Percentiles rank a stretch among this genome's conserved stretches.
These are phyloP conservation scores for Trachythela sp. DNA, from an alignment of 64 coral and sea anemone genomes.

Conservation along the genomic window DNA sequence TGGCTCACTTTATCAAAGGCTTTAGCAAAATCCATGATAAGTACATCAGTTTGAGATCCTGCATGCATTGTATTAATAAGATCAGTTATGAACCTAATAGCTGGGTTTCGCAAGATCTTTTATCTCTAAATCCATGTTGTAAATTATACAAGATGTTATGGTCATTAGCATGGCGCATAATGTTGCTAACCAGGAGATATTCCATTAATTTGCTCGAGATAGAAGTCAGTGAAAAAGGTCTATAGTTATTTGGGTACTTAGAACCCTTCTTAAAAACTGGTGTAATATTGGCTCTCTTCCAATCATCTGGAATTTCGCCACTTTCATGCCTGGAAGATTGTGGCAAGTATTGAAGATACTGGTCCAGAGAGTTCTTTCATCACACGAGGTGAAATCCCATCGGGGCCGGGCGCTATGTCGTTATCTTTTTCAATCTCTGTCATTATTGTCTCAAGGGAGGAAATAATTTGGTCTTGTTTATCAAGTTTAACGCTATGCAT, in stretches of 20 bases:
- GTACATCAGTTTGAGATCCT: background rate
- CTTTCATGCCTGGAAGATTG: background rate
- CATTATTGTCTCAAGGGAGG: no score
- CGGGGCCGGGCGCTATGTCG: no score
- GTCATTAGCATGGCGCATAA: background rate
- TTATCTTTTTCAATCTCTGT: no score
- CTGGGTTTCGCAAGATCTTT: background rate
- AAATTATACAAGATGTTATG: background rate
- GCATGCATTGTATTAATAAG: background rate
- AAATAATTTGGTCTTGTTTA: no score
- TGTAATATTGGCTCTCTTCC: background rate
- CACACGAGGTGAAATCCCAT: background rate
- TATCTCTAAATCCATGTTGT: slow-evolving; percentile 7
- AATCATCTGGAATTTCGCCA: background rate
- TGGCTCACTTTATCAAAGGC: slow-evolving; percentile 2
- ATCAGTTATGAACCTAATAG: background rate
- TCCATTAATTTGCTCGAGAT: background rate
- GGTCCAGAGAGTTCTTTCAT: background rate
- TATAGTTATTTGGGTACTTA: background rate
- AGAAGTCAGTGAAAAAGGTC: background rate
- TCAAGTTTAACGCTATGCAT: no score
- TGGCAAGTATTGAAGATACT: background rate
- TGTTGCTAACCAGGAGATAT: background rate
- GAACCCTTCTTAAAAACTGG: background rate
- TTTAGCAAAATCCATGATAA: background rate